Base-by-base conservation (phyloP, 2,797 vertebrate genomes). In the Squalus acanthias region DNA sequence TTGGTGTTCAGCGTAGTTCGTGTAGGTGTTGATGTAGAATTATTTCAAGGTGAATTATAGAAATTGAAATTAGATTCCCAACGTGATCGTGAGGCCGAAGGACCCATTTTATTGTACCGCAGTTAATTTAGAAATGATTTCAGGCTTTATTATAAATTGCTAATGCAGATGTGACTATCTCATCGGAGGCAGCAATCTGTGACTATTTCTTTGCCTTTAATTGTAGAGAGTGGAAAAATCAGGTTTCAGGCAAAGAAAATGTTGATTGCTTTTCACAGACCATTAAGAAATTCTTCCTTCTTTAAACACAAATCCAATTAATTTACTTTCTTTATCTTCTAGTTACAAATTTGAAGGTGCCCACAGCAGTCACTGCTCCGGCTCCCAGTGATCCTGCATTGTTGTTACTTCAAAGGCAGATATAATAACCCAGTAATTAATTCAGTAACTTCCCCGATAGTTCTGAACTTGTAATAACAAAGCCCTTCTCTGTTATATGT, bases 121-220 rank as follows among this genome's bases (percentile, higher is more conserved):
- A 39, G 69, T 93, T 69, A 93, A 93, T 93, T 93, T 93, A 22
- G 24, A 93, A 93, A 69, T 24, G 63, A 93, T 93, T 53, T 93
- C n/a, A n/a, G n/a, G 63, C 63, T 93, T 39, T 69, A 93, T 26
- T 93, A 46, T 69, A 69, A 69, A 46, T 69, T 39, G 17, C 22
- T 93, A 93, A 93, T 69, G 65, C n/a, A 3, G 39, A 67, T 46
- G 17, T 24, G 39, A 46, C 91, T 69, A 69, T 69, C n/a, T n/a
- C 91, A 93, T 67, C 17, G 17, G n/a, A 88, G 63, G 63, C 20
- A 69, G 63, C 39, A 46, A 93, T 69, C 63, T 93, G 91, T 46
- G 65, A 69, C 88, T 63, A 17, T 91, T 26, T 91, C 1, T 33
- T 91, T 91, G 65, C 63, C 63, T 93, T 67, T 69, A 67, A 69